A percentile compares a stretch with the other conserved stretches of the same genome.
phyloP scores from a whole-genome alignment of 2,797 vertebrate genomes.

The Podarcis lilfordi region DNA sequence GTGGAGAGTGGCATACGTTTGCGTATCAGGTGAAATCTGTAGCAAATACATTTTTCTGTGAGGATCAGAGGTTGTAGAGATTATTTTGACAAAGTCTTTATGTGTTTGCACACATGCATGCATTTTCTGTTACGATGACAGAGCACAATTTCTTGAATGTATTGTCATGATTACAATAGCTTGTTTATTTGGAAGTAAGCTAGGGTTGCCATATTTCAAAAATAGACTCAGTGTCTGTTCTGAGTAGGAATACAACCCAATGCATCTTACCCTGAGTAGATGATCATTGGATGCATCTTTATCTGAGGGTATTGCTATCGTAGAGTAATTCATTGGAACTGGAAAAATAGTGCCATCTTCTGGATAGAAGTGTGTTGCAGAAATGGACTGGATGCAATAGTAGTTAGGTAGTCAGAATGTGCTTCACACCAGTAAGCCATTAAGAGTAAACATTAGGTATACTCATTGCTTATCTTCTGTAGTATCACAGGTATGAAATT shows the following conservation, averaged over 20 bases:
- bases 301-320: neutral
- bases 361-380: neutral
- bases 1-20: neutral
- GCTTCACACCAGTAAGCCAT: rapidly evolving
- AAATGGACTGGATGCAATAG: rapidly evolving
- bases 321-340: neutral
- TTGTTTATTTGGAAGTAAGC: neutral
- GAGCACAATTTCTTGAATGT: neutral
- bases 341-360: slow-evolving; percentile 40
- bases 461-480: neutral
- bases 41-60: neutral
- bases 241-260: neutral
- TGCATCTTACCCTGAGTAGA: neutral
- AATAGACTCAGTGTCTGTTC: neutral
- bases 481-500: neutral
- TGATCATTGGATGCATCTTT: neutral
- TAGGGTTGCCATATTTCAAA: no score
- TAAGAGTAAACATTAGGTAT: neutral
- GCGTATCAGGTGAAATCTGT: neutral
- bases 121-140: neutral
- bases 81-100: neutral
- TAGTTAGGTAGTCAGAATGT: neutral
- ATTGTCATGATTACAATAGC: neutral
- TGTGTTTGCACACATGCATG: neutral
- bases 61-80: neutral